Percentiles rank a stretch among this genome's conserved stretches.
Conservation (phyloP, 2,888 invertebrate genomes). For the Parnassius glacialis region DNA sequence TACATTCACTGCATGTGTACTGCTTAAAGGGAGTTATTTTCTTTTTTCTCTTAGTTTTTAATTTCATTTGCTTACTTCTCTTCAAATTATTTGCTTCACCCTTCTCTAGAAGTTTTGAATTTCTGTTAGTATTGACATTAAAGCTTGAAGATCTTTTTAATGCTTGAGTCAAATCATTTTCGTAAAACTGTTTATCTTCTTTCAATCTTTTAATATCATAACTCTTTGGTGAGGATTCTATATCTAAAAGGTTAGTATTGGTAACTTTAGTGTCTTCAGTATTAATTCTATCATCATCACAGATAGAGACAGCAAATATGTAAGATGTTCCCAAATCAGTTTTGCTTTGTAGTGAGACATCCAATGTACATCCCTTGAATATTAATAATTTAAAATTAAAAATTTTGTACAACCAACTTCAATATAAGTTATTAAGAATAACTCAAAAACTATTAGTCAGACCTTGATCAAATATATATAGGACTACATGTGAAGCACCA, state of each 20-base stretch:
- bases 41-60: conserved; percentile 14
- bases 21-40: background rate
- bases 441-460: too few species aligned
- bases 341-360: conserved; percentile 1
- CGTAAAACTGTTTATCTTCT: too few species aligned
- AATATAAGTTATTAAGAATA: too few species aligned
- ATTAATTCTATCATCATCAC: background rate
- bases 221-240: background rate
- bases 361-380: too few species aligned
- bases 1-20: conserved; percentile 13
- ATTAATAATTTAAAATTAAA: too few species aligned
- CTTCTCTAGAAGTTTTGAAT: background rate
- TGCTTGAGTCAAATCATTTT: too few species aligned
- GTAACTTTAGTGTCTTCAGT: conserved; percentile 9
- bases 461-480: too few species aligned
- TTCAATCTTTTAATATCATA: background rate
- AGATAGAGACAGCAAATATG: conserved; percentile 10
- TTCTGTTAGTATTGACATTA: too few species aligned
- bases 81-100: background rate
- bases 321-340: conserved; percentile 6
- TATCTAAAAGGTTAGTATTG: background rate
- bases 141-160: too few species aligned
- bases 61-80: conserved; percentile 4
- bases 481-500: too few species aligned
- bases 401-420: too few species aligned